These are phyloP conservation scores for Ailuropoda melanoleuca DNA, from an alignment of 2,113 vertebrate species.

Conservation along the genomic window DNA sequence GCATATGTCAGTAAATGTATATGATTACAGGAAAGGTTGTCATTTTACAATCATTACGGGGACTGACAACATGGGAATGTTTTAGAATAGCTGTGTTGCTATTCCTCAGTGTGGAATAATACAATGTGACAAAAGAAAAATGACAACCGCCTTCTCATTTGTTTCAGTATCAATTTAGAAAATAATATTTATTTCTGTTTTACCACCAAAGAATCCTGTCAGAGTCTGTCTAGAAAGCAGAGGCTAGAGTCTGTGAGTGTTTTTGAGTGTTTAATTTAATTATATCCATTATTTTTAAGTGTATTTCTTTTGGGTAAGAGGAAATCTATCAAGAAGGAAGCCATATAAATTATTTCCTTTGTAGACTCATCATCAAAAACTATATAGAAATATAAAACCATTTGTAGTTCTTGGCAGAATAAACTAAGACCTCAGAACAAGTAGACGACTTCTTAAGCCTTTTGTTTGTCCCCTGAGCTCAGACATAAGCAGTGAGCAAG, in stretches of 20 bases:
- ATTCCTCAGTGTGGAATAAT: not conserved
- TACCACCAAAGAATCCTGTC: not conserved
- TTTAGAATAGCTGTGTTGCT: not conserved
- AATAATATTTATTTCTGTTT: slow-evolving; percentile 12
- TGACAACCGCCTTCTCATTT: not conserved
- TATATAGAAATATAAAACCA: not conserved
- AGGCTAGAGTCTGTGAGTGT: not conserved
- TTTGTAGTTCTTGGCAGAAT: slow-evolving; percentile 56
- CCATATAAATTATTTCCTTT: slow-evolving; percentile 53
- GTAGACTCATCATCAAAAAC: slow-evolving; percentile 53
- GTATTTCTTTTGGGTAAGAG: slow-evolving; percentile 35
- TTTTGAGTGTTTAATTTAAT: slow-evolving; percentile 40
- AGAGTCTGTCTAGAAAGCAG: not conserved
- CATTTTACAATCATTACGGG: not conserved
- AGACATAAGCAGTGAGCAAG: slow-evolving; percentile 39
- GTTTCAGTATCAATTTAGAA: slow-evolving; percentile 12
- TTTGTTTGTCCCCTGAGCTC: slow-evolving; percentile 42
- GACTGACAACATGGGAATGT: not conserved
- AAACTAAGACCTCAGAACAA: slow-evolving; percentile 51
- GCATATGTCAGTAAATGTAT: not conserved
- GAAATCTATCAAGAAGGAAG: not conserved
- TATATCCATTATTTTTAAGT: slow-evolving; percentile 28
- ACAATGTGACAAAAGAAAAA: not conserved
- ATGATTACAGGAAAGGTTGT: not conserved
- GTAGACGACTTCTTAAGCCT: slow-evolving; percentile 47